Evolutionary conservation across 2,113 vertebrate species (phyloP), one percentile per base, ranked within the genome.

Genomic region (Arothron firmamentum): DNA sequence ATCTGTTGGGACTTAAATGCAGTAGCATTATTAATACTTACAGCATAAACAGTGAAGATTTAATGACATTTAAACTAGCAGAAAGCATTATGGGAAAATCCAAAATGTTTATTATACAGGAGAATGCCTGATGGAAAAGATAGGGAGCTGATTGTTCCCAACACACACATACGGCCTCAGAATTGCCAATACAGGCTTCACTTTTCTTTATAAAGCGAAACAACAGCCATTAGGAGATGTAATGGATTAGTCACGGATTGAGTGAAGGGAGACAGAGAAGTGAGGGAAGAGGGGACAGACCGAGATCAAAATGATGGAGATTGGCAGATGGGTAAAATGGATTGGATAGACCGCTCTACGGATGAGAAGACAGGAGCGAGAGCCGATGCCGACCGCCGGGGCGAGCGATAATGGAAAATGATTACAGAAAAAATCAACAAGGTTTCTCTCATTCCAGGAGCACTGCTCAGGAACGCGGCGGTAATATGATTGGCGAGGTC

Each of bases 251-350:
- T 77, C 79, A 85, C 54, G 79, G 88, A 63, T 52, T 67, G 82
- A 89, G 83, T 70, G 87, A 89, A 78, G 81, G 82, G 73, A 85
- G 87, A 83, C 79, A 70, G 84, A 83, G 79, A 83, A 75, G 80
- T 82, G 77, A 81, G 84, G 72, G 74, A 82, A 84, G 80, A 80
- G 80, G 77, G 85, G 84, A 87, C 81, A 81, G 72, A 76, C 77
- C 70, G 23, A 70, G 83, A 91, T 89, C 75, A 64, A 78, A 76
- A 75, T 89, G 86, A 91, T 90, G 83, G 86, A 90, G 89, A 90
- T 90, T 91, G 89, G 88, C 89, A 90, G 83, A 87, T 84, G 86
- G 72, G 80, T 86, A 84, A 90, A 91, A 90, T 89, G 89, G 85
- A 90, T 88, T 88, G 87, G 90, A 91, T 88, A 81, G 88, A 90